Evolutionary conservation across 1,140 invertebrate species (phyloP), one percentile per base, ranked within the genome.

Genomic region (Delia radicum): DNA sequence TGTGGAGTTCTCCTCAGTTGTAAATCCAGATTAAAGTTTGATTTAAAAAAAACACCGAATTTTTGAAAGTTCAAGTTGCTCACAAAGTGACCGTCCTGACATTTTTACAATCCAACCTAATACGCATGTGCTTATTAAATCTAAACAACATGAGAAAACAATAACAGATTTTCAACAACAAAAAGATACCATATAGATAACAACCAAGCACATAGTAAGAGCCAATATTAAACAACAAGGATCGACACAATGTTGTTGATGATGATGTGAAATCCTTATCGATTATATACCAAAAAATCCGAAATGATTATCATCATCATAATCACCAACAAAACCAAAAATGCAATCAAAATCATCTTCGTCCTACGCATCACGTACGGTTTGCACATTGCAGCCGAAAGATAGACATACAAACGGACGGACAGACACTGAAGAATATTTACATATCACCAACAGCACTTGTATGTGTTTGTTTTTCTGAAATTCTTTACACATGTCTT

Each of bases 181-280:
- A n/a, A n/a, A n/a, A n/a, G n/a, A n/a, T n/a, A n/a, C n/a, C n/a
- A n/a, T 7, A 10, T 4, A 55, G 48, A 55, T 55, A 55, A 55
- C 21, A 55, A 55, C n/a, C n/a, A 55, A 21, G 48, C n/a, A n/a
- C n/a, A n/a, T n/a, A n/a, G n/a, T 10, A 21, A 55, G 0, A 42
- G 3, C 18, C 15, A 55, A 21, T 55, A 55, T 10, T 10, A 10
- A 37, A 1, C 33, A 37, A 37, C 29, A 69, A 69, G 31, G n/a
- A 69, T 69, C 24, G 65, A 5, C 63, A 24, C n/a, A 27, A 69
- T 15, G n/a, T 33, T 69, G n/a, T n/a, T n/a, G n/a, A n/a, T n/a
- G n/a, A n/a, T n/a, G n/a, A n/a, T n/a, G 65, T 69, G 65, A 69
- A 69, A 69, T 69, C 27, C 29, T 69, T 69, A 69, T 69, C 65